Evolutionary conservation across 2,797 vertebrate species (phyloP), one percentile per base, ranked within the genome.

Genomic region (Falco berigora): DNA sequence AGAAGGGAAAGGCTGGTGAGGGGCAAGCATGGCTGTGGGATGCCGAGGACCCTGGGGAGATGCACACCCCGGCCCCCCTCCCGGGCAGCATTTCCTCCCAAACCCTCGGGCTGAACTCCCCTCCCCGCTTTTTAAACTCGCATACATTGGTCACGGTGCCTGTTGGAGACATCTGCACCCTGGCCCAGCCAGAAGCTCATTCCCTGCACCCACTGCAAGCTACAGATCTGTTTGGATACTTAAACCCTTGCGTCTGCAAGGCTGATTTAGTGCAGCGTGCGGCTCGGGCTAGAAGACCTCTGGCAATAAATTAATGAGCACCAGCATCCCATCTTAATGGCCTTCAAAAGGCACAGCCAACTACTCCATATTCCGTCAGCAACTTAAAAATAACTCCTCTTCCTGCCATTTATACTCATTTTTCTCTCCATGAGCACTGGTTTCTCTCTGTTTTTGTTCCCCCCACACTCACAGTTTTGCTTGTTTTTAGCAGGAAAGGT

Each of bases 81-180:
- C n/a, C 1, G 0, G 25, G 5, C 4, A 3, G 32, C 2, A 2
- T 16, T 21, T 27, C 10, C 12, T 27, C 55, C 24, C 7, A 8
- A 38, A 10, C 8, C 66, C 75, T 21, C 0, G 0, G 49, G 47
- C 38, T 56, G 67, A 53, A 47, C 75, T 38, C 42, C 6, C 19
- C 68, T 52, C 32, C 52, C n/a, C 5, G 3, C 25, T 56, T 72
- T 71, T 30, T 22, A 12, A 61, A 49, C 27, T 13, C 20, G 4
- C 18, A 6, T 3, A 17, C 6, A 0, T 1, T 5, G 14, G 34
- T 62, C 73, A 49, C 63, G 36, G 79, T 2, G 11, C 47, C 44
- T 19, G 7, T 7, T 10, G 78, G 76, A 92, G 56, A 68, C 2
- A 0, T n/a, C 36, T 34, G 10, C 52, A n/a, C 22, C 5, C 1